Percentiles rank a stretch among this genome's conserved stretches.
Conservation (phyloP, 2,888 invertebrate genomes). For the Trichopria drosophilae region DNA sequence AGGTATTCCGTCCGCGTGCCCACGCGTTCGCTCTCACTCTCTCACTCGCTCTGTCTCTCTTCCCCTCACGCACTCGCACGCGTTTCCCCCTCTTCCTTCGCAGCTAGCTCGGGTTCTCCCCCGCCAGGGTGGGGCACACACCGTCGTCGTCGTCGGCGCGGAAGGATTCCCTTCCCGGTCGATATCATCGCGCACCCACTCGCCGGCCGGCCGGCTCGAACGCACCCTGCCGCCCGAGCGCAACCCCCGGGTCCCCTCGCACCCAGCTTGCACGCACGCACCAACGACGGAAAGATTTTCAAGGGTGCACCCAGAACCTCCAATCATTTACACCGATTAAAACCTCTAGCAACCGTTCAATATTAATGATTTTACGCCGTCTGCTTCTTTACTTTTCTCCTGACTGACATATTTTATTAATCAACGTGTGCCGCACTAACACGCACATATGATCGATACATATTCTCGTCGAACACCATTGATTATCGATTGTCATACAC, state of each 20-base stretch:
- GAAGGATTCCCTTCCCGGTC: slow-evolving; percentile 48
- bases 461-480: too few relatives aligned
- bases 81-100: slow-evolving; percentile 9
- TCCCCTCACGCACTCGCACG: slow-evolving; percentile 17
- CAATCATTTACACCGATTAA: too few relatives aligned
- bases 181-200: slow-evolving; percentile 52
- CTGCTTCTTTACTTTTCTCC: too few relatives aligned
- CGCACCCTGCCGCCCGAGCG: slow-evolving; percentile 18
- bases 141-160: slow-evolving; percentile 31
- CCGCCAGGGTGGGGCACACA: slow-evolving; percentile 46
- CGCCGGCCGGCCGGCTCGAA: slow-evolving; percentile 22
- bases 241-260: slow-evolving; percentile 3
- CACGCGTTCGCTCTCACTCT: slow-evolving; percentile 32
- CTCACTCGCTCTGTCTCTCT: slow-evolving; percentile 31
- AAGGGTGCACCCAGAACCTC: too few relatives aligned
- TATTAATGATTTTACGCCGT: too few relatives aligned
- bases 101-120: slow-evolving; percentile 17
- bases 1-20: slow-evolving; percentile 40
- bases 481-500: too few relatives aligned
- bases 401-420: too few relatives aligned
- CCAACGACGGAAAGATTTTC: too few relatives aligned
- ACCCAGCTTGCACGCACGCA: too few relatives aligned
- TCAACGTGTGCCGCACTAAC: too few relatives aligned
- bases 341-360: too few relatives aligned
- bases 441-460: too few relatives aligned